Conservation (phyloP, 2,888 invertebrate genomes). For the Brenthis hecate region DNA sequence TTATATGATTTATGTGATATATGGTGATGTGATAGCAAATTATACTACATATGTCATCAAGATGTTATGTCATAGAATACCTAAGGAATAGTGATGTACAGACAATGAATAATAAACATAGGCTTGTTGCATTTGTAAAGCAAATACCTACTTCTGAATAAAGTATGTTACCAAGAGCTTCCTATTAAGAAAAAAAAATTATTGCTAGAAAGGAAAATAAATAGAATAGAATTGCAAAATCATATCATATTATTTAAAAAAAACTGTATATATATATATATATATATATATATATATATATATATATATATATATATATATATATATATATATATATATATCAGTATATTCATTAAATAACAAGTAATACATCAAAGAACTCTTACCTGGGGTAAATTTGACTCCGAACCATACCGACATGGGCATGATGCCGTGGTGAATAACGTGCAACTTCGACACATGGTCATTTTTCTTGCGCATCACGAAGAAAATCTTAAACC, state of each 20-base stretch:
- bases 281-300: too few relatives aligned
- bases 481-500: conserved; percentile 91
- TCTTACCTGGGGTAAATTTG: conserved; percentile 91
- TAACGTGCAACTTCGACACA: conserved; percentile 94
- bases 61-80: conserved; percentile 2
- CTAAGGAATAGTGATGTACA: not conserved
- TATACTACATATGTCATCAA: conserved; percentile 8
- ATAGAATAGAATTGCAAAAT: too few relatives aligned
- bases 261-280: too few relatives aligned
- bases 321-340: too few relatives aligned
- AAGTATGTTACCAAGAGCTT: not conserved
- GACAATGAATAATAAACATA: not conserved
- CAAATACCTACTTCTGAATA: not conserved
- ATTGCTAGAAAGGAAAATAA: too few relatives aligned
- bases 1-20: not conserved
- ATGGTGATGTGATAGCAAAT: too few relatives aligned
- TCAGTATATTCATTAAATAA: not conserved
- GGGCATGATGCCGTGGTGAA: conserved; percentile 98
- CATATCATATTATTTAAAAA: too few relatives aligned
- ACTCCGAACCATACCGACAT: conserved; percentile 96
- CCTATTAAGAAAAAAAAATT: too few relatives aligned
- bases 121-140: conserved; percentile 10
- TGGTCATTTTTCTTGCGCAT: conserved; percentile 96
- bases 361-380: conserved; percentile 37
- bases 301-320: too few relatives aligned